phyloP scores from a whole-genome alignment of 2,797 vertebrate species.

The Heterohyrax brucei region DNA sequence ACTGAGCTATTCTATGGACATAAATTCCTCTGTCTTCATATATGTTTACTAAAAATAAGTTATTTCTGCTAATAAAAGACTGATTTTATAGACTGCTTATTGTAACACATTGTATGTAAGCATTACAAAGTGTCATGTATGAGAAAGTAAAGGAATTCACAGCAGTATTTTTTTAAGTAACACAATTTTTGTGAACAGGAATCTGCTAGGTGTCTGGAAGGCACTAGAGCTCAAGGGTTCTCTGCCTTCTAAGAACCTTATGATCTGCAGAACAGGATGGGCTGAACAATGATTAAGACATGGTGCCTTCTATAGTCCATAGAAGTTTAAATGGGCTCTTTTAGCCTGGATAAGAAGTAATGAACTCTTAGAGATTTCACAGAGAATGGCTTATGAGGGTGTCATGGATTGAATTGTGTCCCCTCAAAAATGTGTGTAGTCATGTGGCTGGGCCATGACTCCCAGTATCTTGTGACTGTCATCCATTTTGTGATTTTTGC shows the following conservation, averaged over 20 bases:
- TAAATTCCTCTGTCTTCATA: constrained; percentile 26
- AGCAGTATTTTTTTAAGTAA: not conserved
- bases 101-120: not conserved
- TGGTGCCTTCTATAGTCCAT: not conserved
- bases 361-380: not conserved
- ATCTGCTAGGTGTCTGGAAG: not conserved
- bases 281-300: not conserved
- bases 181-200: constrained; percentile 1
- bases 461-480: too few relatives aligned
- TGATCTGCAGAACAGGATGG: not conserved
- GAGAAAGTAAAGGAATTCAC: not conserved
- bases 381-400: not conserved
- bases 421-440: too few relatives aligned
- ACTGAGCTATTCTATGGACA: not conserved
- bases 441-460: too few relatives aligned
- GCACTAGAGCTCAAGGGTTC: not conserved
- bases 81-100: not conserved
- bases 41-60: constrained; percentile 11
- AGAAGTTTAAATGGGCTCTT: constrained; percentile 22
- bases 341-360: not conserved
- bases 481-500: too few relatives aligned
- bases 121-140: not conserved
- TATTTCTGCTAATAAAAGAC: not conserved
- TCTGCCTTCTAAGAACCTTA: constrained; percentile 40
- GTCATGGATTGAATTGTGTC: too few relatives aligned